These are phyloP conservation scores for Trisateles emortualis DNA, from an alignment of 2,888 invertebrate species.

Conservation along the genomic window DNA sequence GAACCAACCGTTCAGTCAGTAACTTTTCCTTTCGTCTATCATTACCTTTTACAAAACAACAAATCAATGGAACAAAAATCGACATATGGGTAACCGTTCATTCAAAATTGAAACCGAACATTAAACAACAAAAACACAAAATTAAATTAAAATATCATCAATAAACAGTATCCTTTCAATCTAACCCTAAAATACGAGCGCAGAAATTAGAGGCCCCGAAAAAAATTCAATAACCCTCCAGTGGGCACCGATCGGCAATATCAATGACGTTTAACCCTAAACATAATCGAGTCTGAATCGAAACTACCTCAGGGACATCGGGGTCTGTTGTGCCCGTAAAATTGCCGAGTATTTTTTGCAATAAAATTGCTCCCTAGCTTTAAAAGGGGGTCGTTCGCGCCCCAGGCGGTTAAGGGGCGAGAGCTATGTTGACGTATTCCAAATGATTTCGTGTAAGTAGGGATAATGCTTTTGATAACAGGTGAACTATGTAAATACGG, in stretches of 20 bases:
- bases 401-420: constrained; percentile 66
- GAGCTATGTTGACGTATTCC: constrained; percentile 62
- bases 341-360: constrained; percentile 82
- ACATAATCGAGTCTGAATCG: constrained; percentile 84
- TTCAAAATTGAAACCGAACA: constrained; percentile 5
- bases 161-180: constrained; percentile 59
- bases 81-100: constrained; percentile 28
- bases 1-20: too few relatives aligned
- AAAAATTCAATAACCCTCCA: constrained; percentile 81
- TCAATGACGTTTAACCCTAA: constrained; percentile 87
- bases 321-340: constrained; percentile 78
- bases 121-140: constrained; percentile 40
- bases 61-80: neutral
- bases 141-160: constrained; percentile 66
- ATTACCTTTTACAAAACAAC: too few relatives aligned
- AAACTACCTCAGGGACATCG: constrained; percentile 85
- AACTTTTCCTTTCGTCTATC: too few relatives aligned
- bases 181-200: constrained; percentile 67
- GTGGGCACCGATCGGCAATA: constrained; percentile 80
- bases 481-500: constrained; percentile 49
- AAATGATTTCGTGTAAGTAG: constrained; percentile 60
- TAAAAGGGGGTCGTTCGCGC: constrained; percentile 73
- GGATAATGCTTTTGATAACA: constrained; percentile 57
- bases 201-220: constrained; percentile 78
- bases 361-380: constrained; percentile 74